Evolutionary conservation across 2,888 invertebrate genomes (phyloP).

Genomic region (Trissoscelio sp.): DNA sequence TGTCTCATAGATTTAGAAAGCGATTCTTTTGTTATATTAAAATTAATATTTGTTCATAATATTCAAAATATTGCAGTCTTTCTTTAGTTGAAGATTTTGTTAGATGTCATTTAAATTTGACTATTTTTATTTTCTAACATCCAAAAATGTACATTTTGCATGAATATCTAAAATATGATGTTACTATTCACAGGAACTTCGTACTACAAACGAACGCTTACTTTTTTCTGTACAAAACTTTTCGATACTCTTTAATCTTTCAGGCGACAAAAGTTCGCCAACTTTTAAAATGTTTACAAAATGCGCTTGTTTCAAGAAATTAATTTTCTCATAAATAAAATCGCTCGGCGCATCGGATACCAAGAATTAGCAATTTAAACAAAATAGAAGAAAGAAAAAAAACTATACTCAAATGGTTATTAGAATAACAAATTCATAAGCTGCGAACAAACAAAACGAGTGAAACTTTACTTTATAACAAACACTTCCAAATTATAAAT

Average conservation of each 20-base stretch:
- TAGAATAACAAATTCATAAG: background rate
- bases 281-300: background rate
- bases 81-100: too few species aligned
- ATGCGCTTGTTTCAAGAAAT: background rate
- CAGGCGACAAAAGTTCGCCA: background rate
- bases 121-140: too few species aligned
- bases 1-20: conserved; percentile 2
- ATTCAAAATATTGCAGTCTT: too few species aligned
- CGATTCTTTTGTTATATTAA: too few species aligned
- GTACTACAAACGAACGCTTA: conserved; percentile 4
- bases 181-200: background rate
- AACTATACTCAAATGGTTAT: background rate
- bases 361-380: too few species aligned
- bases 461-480: background rate
- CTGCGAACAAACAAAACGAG: background rate
- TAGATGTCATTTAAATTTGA: too few species aligned
- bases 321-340: background rate
- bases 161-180: background rate
- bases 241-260: conserved; percentile 2
- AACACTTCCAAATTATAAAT: conserved; percentile 2
- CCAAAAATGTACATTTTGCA: background rate
- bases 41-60: too few species aligned
- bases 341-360: too few species aligned
- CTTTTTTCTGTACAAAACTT: background rate
- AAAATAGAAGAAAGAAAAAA: too few species aligned